Evolutionary conservation across 2,797 vertebrate species (phyloP).

Genomic region (Chiloscyllium punctatum): DNA sequence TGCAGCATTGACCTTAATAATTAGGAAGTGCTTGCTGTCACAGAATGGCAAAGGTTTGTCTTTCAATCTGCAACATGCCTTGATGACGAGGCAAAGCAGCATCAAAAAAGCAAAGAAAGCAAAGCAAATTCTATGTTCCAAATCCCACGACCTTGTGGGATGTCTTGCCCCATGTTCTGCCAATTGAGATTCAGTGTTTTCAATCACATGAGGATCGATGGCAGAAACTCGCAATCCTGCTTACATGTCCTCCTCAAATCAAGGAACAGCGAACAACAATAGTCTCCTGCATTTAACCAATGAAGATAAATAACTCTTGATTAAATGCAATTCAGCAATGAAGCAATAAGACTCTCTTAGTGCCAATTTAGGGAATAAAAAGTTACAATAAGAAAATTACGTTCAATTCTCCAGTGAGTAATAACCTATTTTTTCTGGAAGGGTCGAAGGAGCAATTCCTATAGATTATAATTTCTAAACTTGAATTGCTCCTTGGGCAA

Average conservation of each 20-base stretch:
- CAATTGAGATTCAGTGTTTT: too few relatives aligned
- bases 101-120: background rate
- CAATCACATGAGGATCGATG: too few relatives aligned
- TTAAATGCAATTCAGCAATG: background rate
- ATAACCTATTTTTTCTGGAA: background rate
- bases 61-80: background rate
- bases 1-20: background rate
- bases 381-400: background rate
- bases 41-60: background rate
- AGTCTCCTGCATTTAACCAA: background rate
- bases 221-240: too few relatives aligned
- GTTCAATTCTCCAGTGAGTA: background rate
- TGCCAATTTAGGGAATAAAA: background rate
- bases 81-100: background rate
- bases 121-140: background rate
- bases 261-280: too few relatives aligned
- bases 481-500: background rate
- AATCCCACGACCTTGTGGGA: background rate
- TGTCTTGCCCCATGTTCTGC: too few relatives aligned
- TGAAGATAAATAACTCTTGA: background rate
- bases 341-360: background rate
- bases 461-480: background rate
- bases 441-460: background rate
- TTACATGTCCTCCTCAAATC: too few relatives aligned
- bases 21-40: background rate